Conservation (phyloP, 2,888 invertebrate species). For the Blera fallax region DNA sequence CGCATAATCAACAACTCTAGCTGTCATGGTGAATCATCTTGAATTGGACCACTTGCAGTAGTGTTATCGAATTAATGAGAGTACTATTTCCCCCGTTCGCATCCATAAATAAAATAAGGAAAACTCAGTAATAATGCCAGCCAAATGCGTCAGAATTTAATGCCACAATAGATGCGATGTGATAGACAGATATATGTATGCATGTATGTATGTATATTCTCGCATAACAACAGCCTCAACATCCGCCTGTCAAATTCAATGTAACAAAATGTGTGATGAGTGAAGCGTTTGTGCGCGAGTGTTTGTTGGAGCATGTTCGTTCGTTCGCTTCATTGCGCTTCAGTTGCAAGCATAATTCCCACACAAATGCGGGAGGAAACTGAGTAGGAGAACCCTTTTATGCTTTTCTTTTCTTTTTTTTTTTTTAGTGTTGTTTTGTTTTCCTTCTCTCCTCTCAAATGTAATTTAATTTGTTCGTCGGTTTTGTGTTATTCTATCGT, state of each 20-base stretch:
- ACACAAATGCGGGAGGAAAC: slow-evolving; percentile 52
- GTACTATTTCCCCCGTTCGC: not conserved
- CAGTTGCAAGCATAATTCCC: slow-evolving; percentile 33
- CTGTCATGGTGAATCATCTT: slow-evolving; percentile 30
- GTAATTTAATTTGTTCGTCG: slow-evolving; percentile 53
- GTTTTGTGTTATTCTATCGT: slow-evolving; percentile 58
- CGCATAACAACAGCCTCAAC: slow-evolving; percentile 39
- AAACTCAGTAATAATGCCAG: too few relatives aligned
- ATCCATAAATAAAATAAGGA: slow-evolving; percentile 18
- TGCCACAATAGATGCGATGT: not conserved
- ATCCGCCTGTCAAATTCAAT: slow-evolving; percentile 65
- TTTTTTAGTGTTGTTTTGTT: not conserved
- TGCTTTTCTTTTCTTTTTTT: not conserved
- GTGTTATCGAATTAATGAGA: slow-evolving; percentile 36
- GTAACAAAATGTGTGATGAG: slow-evolving; percentile 17
- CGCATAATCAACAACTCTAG: slow-evolving; percentile 17
- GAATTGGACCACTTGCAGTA: not conserved
- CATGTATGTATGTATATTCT: slow-evolving; percentile 12
- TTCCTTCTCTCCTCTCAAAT: not conserved
- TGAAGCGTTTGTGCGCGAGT: slow-evolving; percentile 23
- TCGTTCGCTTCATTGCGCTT: slow-evolving; percentile 60
- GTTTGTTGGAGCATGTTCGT: slow-evolving; percentile 53
- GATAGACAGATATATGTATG: not conserved
- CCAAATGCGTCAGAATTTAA: not conserved
- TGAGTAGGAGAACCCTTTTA: slow-evolving; percentile 45